Conservation (phyloP, 2,113 vertebrate species). For the Cygnus atratus region DNA sequence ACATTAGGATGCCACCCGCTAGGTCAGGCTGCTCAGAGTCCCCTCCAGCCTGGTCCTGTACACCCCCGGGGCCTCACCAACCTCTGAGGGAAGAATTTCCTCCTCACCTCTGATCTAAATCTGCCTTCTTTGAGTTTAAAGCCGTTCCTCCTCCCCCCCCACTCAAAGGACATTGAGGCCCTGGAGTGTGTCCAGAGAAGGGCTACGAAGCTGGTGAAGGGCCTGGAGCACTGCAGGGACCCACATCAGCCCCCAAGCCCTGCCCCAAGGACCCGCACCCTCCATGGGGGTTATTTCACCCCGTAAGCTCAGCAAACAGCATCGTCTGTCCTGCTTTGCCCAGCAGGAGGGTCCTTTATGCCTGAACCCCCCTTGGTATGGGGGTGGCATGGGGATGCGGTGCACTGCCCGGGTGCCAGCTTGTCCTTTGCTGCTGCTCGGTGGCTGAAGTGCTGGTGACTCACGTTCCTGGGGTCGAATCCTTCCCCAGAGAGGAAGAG, state of each 20-base stretch:
- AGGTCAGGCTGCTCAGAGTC: too few species aligned
- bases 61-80: too few species aligned
- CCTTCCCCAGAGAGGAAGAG: not conserved
- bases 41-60: too few species aligned
- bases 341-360: not conserved
- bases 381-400: not conserved
- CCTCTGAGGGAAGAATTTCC: too few species aligned
- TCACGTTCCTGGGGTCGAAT: not conserved
- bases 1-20: too few species aligned
- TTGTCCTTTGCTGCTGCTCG: accelerated
- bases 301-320: not conserved
- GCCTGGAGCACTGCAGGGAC: too few species aligned
- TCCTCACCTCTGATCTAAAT: too few species aligned
- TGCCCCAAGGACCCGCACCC: not conserved
- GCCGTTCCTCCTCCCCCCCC: too few species aligned
- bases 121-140: too few species aligned
- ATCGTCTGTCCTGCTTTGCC: not conserved
- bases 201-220: too few species aligned
- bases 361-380: not conserved
- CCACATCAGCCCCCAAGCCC: not conserved
- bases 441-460: not conserved
- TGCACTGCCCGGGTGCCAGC: not conserved
- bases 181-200: too few species aligned
- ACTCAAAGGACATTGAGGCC: too few species aligned
- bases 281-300: not conserved